Conservation (phyloP, 2,113 vertebrate species). For the Ammodytes marinus region DNA sequence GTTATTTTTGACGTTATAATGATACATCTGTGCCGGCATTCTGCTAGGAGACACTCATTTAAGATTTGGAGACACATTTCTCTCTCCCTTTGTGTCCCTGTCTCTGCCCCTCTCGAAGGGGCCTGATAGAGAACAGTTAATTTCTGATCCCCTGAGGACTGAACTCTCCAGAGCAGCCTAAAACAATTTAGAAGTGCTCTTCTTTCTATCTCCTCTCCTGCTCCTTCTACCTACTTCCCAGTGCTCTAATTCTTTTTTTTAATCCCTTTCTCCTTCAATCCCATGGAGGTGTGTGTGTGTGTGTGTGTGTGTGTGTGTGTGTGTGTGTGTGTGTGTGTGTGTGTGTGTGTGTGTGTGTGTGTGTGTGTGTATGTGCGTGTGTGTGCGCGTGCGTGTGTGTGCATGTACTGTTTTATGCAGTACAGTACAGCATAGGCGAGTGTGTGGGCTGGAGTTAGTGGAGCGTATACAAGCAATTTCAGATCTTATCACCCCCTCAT, state of each 20-base stretch:
- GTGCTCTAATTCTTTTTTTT: conserved; percentile 69
- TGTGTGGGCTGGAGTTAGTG: conserved; percentile 73
- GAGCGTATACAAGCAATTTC: conserved; percentile 81
- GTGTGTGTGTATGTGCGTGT: conserved; percentile 20
- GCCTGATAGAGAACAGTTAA: conserved; percentile 67
- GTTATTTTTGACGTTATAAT: not conserved
- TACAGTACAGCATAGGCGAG: conserved; percentile 50
- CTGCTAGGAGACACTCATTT: not conserved
- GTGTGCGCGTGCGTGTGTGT: conserved; percentile 23
- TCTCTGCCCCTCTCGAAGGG: conserved; percentile 39
- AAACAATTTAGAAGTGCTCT: conserved; percentile 65
- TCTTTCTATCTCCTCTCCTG: conserved; percentile 48
- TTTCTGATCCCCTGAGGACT: conserved; percentile 66
- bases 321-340: conserved; percentile 11
- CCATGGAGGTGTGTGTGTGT: conserved; percentile 29
- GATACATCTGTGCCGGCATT: not conserved
- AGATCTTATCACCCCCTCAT: conserved; percentile 76
- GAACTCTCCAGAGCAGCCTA: conserved; percentile 53
- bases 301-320: too few species aligned
- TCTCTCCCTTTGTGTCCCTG: conserved; percentile 13
- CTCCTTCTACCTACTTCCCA: conserved; percentile 40
- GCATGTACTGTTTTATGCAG: conserved; percentile 35
- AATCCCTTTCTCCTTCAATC: conserved; percentile 48
- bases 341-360: conserved; percentile 11
- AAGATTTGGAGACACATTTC: not conserved